These are phyloP conservation scores for Mythimna vitellina DNA, from an alignment of 2,888 invertebrate species.

Conservation along the genomic window DNA sequence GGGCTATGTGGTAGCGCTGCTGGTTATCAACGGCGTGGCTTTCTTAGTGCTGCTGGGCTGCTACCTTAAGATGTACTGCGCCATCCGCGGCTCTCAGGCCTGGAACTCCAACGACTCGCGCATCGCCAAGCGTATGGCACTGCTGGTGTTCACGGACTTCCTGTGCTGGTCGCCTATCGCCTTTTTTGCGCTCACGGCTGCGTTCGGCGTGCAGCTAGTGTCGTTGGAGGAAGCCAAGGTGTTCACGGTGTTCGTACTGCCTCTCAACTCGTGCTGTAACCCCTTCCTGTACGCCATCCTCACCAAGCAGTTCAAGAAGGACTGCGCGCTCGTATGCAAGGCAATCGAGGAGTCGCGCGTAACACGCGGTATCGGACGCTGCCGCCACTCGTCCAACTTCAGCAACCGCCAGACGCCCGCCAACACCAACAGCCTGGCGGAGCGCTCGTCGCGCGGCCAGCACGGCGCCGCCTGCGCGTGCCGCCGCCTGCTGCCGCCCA, in stretches of 20 bases:
- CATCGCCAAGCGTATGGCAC: slow-evolving; percentile 98
- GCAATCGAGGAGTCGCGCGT: slow-evolving; percentile 98
- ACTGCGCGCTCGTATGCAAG: slow-evolving; percentile 98
- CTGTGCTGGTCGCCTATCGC: slow-evolving; percentile 99
- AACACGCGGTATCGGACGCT: slow-evolving; percentile 96
- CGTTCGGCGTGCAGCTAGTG: slow-evolving; percentile 97
- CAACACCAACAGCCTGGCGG: slow-evolving; percentile 95
- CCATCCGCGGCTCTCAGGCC: slow-evolving; percentile 98
- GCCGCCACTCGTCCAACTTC: slow-evolving; percentile 96
- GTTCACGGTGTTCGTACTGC: slow-evolving; percentile 98
- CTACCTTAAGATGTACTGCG: slow-evolving; percentile 99
- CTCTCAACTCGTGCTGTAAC: slow-evolving; percentile 99
- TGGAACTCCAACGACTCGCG: slow-evolving; percentile 99
- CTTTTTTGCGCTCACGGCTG: slow-evolving; percentile 98
- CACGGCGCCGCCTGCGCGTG: slow-evolving; percentile 91
- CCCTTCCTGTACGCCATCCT: slow-evolving; percentile 99
- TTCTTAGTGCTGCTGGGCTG: slow-evolving; percentile 98
- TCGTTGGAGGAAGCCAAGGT: slow-evolving; percentile 98
- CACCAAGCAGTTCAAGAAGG: slow-evolving; percentile 99
- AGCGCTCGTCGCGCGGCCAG: slow-evolving; percentile 94
- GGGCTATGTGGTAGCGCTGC: slow-evolving; percentile 97
- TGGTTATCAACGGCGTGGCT: slow-evolving; percentile 97
- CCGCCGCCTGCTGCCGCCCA: slow-evolving; percentile 93
- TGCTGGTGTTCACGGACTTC: slow-evolving; percentile 99
- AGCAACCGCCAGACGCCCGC: slow-evolving; percentile 96